A percentile compares a stretch with the other conserved stretches of the same genome.
These are phyloP conservation scores for Gymnopithys bicolor DNA, from an alignment of 2,797 vertebrate genomes.

Conservation along the genomic window DNA sequence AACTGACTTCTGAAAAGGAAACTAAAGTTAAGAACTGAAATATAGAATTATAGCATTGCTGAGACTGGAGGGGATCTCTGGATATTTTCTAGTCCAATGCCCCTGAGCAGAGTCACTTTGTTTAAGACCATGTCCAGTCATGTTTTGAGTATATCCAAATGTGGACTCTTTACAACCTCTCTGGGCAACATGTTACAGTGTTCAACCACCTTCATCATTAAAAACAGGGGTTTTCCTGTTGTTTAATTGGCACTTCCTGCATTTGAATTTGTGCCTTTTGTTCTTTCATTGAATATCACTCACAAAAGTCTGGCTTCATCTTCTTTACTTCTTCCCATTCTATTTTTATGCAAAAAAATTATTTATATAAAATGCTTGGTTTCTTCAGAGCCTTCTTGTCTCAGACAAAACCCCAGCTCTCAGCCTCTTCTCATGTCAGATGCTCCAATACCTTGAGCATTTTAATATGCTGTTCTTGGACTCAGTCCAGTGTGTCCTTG, in stretches of 20 bases:
- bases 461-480: not conserved
- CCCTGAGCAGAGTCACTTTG: not conserved
- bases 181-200: not conserved
- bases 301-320: not conserved
- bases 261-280: not conserved
- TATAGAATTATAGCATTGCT: not conserved
- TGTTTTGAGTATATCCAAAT: not conserved
- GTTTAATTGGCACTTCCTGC: not conserved
- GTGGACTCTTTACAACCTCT: not conserved
- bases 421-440: not conserved
- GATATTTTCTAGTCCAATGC: not conserved
- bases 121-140: not conserved
- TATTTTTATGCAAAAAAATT: not conserved
- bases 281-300: not conserved
- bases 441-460: not conserved
- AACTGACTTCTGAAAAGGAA: not conserved
- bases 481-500: not conserved
- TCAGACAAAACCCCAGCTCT: not conserved
- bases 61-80: not conserved
- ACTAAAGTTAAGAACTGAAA: not conserved
- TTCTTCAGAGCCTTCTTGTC: not conserved
- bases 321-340: not conserved
- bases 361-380: not conserved
- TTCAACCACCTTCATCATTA: not conserved
- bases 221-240: rapidly evolving